phyloP scores from a whole-genome alignment of 1,140 invertebrate species.

The Drosophila subpulchrella region DNA sequence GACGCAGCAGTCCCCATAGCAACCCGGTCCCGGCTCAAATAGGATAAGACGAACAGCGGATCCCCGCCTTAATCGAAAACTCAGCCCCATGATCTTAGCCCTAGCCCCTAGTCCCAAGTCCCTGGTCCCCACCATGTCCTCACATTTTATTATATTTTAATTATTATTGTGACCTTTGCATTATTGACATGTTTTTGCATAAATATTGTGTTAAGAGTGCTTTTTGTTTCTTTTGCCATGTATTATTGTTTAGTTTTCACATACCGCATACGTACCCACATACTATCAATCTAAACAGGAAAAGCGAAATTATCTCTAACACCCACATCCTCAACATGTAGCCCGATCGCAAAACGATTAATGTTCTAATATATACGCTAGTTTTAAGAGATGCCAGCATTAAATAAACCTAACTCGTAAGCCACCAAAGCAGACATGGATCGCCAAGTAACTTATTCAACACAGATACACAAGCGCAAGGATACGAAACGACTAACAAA shows the following conservation, averaged over 20 bases:
- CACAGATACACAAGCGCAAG: constrained; percentile 24
- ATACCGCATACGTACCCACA: constrained; percentile 5
- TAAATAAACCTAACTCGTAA: constrained; percentile 53
- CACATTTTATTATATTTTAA: constrained; percentile 13
- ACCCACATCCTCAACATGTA: constrained; percentile 3
- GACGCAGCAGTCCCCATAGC: constrained; percentile 10
- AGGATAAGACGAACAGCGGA: constrained; percentile 23
- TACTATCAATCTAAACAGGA: constrained; percentile 16
- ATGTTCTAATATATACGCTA: constrained; percentile 43
- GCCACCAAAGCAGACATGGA: constrained; percentile 32
- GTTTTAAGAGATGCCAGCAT: constrained; percentile 48
- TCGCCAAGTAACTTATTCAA: constrained; percentile 33
- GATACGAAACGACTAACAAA: constrained; percentile 44
- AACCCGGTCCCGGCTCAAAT: background rate
- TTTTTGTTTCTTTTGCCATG: constrained; percentile 24
- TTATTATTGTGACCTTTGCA: constrained; percentile 48
- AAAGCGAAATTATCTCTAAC: background rate
- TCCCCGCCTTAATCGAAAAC: constrained; percentile 14
- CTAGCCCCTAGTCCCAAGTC: background rate
- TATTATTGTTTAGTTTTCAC: constrained; percentile 39
- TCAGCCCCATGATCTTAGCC: background rate
- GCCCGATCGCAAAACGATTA: constrained; percentile 14
- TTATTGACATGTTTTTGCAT: constrained; percentile 43
- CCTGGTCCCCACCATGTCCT: background rate
- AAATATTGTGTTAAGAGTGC: constrained; percentile 28